phyloP scores from a whole-genome alignment of 2,888 invertebrate genomes.

The Ctena decussata region DNA sequence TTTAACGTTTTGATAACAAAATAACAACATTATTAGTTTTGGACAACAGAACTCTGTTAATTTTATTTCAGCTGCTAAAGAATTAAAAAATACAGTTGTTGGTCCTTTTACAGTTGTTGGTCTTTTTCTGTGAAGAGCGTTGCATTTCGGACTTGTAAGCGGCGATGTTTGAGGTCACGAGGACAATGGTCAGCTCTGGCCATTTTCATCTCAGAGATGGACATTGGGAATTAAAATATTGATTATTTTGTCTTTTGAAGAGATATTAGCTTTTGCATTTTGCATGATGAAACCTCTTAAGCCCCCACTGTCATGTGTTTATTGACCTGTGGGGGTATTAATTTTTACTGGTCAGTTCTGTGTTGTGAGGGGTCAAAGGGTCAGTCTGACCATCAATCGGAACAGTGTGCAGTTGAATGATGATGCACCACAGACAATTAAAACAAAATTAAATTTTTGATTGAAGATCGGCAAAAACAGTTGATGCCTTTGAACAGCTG shows the following conservation, averaged over 20 bases:
- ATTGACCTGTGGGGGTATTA: slow-evolving; percentile 62
- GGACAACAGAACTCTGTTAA: too few relatives aligned
- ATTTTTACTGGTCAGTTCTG: slow-evolving; percentile 71
- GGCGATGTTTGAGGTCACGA: not conserved
- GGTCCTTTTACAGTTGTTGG: too few relatives aligned
- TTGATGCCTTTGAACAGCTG: not conserved
- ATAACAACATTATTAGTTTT: too few relatives aligned
- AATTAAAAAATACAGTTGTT: too few relatives aligned
- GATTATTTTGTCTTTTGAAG: slow-evolving; percentile 16
- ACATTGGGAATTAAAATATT: slow-evolving; percentile 1
- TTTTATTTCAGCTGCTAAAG: too few relatives aligned
- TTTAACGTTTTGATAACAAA: too few relatives aligned
- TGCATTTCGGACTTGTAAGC: too few relatives aligned
- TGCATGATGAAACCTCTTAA: slow-evolving; percentile 20
- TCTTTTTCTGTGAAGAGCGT: too few relatives aligned
- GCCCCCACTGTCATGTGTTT: slow-evolving; percentile 49
- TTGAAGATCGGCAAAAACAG: slow-evolving; percentile 59
- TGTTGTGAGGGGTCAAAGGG: slow-evolving; percentile 68
- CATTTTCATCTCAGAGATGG: not conserved
- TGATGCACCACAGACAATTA: slow-evolving; percentile 63
- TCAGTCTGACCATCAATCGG: slow-evolving; percentile 62
- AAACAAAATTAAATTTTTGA: slow-evolving; percentile 68
- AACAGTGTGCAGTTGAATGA: slow-evolving; percentile 51
- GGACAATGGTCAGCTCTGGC: not conserved
- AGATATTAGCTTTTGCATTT: slow-evolving; percentile 12